Evolutionary conservation across 2,888 invertebrate species (phyloP).

Genomic region (Caenorhabditis macrosperma): DNA sequence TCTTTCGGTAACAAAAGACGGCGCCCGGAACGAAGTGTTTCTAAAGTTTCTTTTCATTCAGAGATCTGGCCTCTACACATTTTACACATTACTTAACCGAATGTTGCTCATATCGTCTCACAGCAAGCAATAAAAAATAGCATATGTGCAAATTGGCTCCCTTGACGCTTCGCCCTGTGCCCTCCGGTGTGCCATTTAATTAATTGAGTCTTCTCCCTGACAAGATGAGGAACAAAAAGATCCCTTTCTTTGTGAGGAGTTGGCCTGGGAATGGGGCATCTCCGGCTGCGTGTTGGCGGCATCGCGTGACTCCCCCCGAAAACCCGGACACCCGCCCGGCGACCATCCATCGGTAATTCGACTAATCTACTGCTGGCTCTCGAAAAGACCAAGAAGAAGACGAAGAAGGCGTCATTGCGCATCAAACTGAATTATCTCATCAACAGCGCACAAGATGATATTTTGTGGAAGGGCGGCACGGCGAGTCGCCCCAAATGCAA

Average conservation of each 20-base stretch:
- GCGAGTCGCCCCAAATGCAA: conserved; percentile 32
- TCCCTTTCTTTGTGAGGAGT: neutral
- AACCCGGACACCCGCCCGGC: conserved; percentile 9
- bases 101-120: conserved; percentile 21
- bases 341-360: conserved; percentile 52
- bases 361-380: conserved; percentile 43
- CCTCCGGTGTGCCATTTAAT: conserved; percentile 37
- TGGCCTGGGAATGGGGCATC: conserved; percentile 9
- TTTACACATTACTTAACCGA: too few relatives aligned
- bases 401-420: conserved; percentile 31
- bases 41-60: too few relatives aligned
- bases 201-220: conserved; percentile 34
- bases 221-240: conserved; percentile 29
- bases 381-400: conserved; percentile 15
- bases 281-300: conserved; percentile 17
- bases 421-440: conserved; percentile 50
- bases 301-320: conserved; percentile 43
- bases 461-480: conserved; percentile 19
- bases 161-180: conserved; percentile 28
- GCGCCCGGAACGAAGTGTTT: too few relatives aligned
- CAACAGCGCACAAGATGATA: conserved; percentile 23
- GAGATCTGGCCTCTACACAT: too few relatives aligned
- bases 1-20: neutral
- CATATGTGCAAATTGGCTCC: conserved; percentile 37
- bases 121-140: conserved; percentile 22